Percentiles rank a stretch among this genome's conserved stretches.
Evolutionary conservation across 1,140 invertebrate species (phyloP).

Genomic region (roundworm (Caenorhabditis elegans)): DNA sequence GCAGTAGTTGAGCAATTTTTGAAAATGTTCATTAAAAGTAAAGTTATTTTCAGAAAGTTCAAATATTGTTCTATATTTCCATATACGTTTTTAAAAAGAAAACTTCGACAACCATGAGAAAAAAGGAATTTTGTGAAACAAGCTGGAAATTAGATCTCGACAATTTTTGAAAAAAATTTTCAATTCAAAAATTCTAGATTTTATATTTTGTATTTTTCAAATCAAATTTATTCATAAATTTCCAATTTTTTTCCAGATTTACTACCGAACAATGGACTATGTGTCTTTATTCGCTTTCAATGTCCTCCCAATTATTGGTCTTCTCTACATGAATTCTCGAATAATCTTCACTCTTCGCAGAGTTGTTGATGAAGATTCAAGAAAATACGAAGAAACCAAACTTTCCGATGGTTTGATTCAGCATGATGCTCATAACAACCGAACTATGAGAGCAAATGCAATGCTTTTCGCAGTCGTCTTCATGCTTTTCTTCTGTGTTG

Average conservation of each 20-base stretch:
- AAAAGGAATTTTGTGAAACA: too few relatives aligned
- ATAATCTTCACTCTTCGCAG: slow-evolving; percentile 57
- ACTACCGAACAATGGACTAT: slow-evolving; percentile 63
- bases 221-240: too few relatives aligned
- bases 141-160: too few relatives aligned
- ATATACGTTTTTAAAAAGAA: too few relatives aligned
- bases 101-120: too few relatives aligned
- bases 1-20: too few relatives aligned
- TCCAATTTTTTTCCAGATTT: slow-evolving; percentile 57
- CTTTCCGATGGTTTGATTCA: slow-evolving; percentile 12
- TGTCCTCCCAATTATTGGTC: slow-evolving; percentile 55
- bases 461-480: slow-evolving; percentile 66
- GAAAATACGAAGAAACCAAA: slow-evolving; percentile 40
- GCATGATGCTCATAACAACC: slow-evolving; percentile 2
- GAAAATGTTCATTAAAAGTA: too few relatives aligned
- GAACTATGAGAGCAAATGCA: slow-evolving; percentile 60
- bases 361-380: slow-evolving; percentile 59
- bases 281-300: slow-evolving; percentile 61
- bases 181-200: too few relatives aligned
- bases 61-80: too few relatives aligned
- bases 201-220: too few relatives aligned
- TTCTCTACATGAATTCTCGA: slow-evolving; percentile 55
- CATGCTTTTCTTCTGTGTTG: slow-evolving; percentile 62
- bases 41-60: too few relatives aligned
- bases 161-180: too few relatives aligned